Percentiles rank a stretch among this genome's conserved stretches.
Conservation (phyloP, 2,113 vertebrate genomes). For the Cynopterus brachyotis region DNA sequence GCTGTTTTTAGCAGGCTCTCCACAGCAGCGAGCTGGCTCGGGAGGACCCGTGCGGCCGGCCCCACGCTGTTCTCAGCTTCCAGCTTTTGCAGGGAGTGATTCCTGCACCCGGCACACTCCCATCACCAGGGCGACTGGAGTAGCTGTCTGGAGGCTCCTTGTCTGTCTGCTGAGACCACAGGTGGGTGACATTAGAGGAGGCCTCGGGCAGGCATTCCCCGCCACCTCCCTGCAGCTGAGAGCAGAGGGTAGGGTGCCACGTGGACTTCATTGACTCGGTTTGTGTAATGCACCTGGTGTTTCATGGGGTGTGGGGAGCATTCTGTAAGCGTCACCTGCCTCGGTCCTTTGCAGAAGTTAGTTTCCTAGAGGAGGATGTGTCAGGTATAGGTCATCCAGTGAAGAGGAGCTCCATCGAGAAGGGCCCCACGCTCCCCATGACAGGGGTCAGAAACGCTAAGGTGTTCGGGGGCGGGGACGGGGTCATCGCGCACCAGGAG, state of each 20-base stretch:
- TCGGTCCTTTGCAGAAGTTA: neutral
- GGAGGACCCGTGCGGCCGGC: neutral
- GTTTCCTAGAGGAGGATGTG: fast-evolving
- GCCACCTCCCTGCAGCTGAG: neutral
- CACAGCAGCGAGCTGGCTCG: neutral
- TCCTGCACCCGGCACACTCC: slow-evolving; percentile 51
- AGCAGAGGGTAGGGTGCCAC: neutral
- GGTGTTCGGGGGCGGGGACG: too few relatives aligned
- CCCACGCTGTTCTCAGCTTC: slow-evolving; percentile 51
- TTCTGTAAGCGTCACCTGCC: neutral
- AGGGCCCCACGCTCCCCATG: neutral
- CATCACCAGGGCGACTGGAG: slow-evolving; percentile 43
- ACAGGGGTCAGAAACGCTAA: neutral
- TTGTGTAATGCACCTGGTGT: neutral
- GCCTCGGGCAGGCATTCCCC: neutral
- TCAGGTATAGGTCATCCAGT: neutral
- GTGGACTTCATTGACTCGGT: neutral
- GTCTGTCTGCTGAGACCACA: neutral
- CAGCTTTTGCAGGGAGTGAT: neutral
- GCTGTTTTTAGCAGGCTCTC: slow-evolving; percentile 54
- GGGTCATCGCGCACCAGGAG: neutral
- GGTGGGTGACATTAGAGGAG: neutral
- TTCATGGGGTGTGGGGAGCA: neutral
- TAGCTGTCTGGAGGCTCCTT: neutral
- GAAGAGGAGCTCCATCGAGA: neutral